Conservation (phyloP, 2,113 vertebrate species). For the Spizaetus ornatus region DNA sequence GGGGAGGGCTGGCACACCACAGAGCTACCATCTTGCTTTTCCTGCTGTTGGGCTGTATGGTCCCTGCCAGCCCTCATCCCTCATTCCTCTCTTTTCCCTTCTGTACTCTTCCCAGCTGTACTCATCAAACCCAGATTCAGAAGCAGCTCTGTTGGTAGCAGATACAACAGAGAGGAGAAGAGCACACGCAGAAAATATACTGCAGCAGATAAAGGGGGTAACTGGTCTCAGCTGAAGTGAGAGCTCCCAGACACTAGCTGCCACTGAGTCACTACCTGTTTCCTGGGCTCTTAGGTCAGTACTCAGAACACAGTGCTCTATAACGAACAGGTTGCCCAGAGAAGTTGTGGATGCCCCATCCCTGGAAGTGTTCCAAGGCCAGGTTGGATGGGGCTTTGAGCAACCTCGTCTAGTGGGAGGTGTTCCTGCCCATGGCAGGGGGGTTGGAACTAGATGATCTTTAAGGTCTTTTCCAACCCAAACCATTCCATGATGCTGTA, state of each 20-base stretch:
- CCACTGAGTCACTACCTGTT: not conserved
- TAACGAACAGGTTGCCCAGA: not conserved
- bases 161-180: not conserved
- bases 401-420: not conserved
- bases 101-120: not conserved
- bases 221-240: not conserved
- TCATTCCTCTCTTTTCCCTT: not conserved
- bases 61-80: not conserved
- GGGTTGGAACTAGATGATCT: not conserved
- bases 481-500: not conserved
- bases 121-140: not conserved
- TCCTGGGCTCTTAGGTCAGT: not conserved
- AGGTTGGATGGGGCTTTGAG: not conserved
- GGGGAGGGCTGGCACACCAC: accelerated
- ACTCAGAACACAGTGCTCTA: not conserved
- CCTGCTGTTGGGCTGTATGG: not conserved
- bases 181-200: not conserved
- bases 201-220: not conserved
- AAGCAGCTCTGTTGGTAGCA: not conserved
- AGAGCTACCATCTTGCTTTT: not conserved
- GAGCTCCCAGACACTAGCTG: not conserved
- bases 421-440: not conserved
- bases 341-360: not conserved
- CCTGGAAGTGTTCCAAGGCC: not conserved
- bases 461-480: not conserved